Conservation (phyloP, 1,140 invertebrate species). For the Sminthurides bifidus region DNA sequence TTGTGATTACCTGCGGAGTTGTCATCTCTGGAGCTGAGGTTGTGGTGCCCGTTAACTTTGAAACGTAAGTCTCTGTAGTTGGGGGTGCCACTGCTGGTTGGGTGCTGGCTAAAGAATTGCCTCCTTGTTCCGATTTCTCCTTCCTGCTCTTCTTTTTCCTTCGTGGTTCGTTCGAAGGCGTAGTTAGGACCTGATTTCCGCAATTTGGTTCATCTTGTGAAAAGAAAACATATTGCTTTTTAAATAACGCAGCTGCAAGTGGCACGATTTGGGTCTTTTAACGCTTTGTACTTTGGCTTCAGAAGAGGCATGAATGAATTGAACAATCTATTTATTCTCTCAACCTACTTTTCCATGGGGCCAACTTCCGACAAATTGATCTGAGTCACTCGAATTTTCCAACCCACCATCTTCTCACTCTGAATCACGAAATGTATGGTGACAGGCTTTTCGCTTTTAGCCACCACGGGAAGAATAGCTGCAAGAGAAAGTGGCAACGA, state of each 20-base stretch:
- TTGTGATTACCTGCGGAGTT: no score
- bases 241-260: no score
- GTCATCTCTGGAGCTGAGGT: no score
- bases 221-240: not conserved
- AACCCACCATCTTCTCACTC: conserved; percentile 34
- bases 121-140: no score
- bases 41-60: no score
- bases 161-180: not conserved
- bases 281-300: no score
- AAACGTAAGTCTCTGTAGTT: no score
- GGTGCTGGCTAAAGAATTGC: no score
- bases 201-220: not conserved
- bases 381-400: conserved; percentile 36
- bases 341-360: conserved; percentile 19
- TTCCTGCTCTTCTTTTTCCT: not conserved
- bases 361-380: conserved; percentile 34
- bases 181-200: not conserved
- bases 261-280: no score
- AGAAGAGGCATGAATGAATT: no score
- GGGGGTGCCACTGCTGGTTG: no score
- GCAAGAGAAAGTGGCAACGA: conserved; percentile 19
- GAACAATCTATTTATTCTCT: no score
- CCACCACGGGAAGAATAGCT: conserved; percentile 36
- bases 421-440: conserved; percentile 35
- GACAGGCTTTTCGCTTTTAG: conserved; percentile 34